phyloP scores from a whole-genome alignment of 2,888 invertebrate genomes.

The Euspilapteryx auroguttella region DNA sequence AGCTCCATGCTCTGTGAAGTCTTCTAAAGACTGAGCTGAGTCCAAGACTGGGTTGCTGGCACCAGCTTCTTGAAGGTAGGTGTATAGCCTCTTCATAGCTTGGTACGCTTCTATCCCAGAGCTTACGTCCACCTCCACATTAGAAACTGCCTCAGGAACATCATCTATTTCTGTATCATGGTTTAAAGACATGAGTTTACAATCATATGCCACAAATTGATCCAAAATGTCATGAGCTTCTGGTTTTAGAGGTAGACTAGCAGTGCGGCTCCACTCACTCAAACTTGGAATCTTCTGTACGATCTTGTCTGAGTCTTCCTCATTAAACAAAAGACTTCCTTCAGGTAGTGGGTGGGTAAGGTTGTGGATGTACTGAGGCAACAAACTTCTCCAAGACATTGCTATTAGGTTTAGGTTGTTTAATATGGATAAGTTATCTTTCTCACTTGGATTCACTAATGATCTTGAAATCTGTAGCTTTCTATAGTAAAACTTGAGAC shows the following conservation, averaged over 20 bases:
- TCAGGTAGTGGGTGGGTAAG: slow-evolving; percentile 13
- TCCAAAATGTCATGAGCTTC: slow-evolving; percentile 13
- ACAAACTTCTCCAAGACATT: slow-evolving; percentile 17
- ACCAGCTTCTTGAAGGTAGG: slow-evolving; percentile 17
- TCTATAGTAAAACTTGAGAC: slow-evolving; percentile 20
- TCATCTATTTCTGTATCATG: not conserved
- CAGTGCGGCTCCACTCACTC: slow-evolving; percentile 15
- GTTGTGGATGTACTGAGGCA: slow-evolving; percentile 13
- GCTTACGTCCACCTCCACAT: slow-evolving; percentile 2
- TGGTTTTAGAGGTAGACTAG: slow-evolving; percentile 13
- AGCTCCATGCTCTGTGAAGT: slow-evolving; percentile 17
- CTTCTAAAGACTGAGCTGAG: slow-evolving; percentile 17
- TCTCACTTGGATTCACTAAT: slow-evolving; percentile 12
- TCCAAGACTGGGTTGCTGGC: slow-evolving; percentile 13
- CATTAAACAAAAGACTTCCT: slow-evolving; percentile 10
- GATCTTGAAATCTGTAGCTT: slow-evolving; percentile 16
- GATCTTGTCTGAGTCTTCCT: slow-evolving; percentile 9
- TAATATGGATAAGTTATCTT: slow-evolving; percentile 8
- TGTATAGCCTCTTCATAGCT: slow-evolving; percentile 19
- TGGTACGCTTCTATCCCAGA: slow-evolving; percentile 18
- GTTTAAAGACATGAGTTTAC: slow-evolving; percentile 7
- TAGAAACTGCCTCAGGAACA: not conserved
- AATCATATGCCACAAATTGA: slow-evolving; percentile 16
- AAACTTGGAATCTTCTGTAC: slow-evolving; percentile 15
- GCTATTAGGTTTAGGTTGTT: slow-evolving; percentile 17